Evolutionary conservation across 2,888 invertebrate genomes (phyloP).

Genomic region (Tipula confusa): DNA sequence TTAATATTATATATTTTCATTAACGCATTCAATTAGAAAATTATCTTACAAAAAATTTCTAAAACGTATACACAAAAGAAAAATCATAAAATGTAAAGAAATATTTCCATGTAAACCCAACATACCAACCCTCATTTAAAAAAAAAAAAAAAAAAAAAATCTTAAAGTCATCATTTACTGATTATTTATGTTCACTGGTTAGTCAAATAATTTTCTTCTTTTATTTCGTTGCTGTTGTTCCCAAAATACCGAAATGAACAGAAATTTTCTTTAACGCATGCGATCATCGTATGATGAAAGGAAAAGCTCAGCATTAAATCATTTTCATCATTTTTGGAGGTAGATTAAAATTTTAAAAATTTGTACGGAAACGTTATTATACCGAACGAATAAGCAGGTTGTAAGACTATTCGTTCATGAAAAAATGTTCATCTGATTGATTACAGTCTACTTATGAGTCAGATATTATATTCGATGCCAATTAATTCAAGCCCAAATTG

Average conservation of each 20-base stretch:
- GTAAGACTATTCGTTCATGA: neutral
- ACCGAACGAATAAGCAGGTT: neutral
- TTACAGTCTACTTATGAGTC: neutral
- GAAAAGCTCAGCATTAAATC: neutral
- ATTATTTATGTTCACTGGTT: conserved; percentile 25
- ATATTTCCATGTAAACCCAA: neutral
- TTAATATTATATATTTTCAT: conserved; percentile 25
- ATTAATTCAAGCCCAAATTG: too few relatives aligned
- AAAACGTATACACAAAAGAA: neutral
- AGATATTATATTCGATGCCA: too few relatives aligned
- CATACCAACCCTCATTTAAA: neutral
- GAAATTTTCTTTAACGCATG: neutral
- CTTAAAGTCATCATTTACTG: conserved; percentile 9
- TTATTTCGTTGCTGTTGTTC: neutral
- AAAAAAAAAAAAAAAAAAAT: neutral
- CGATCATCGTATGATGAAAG: neutral
- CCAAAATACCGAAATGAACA: neutral
- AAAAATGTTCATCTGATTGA: neutral
- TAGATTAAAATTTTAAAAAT: neutral
- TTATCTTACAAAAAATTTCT: neutral
- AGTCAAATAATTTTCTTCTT: neutral
- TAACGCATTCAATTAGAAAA: conserved; percentile 25
- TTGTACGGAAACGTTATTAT: neutral
- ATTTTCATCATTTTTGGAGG: neutral
- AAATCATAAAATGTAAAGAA: neutral